Conservation (phyloP, 2,888 invertebrate species). For the Euclidia mi region DNA sequence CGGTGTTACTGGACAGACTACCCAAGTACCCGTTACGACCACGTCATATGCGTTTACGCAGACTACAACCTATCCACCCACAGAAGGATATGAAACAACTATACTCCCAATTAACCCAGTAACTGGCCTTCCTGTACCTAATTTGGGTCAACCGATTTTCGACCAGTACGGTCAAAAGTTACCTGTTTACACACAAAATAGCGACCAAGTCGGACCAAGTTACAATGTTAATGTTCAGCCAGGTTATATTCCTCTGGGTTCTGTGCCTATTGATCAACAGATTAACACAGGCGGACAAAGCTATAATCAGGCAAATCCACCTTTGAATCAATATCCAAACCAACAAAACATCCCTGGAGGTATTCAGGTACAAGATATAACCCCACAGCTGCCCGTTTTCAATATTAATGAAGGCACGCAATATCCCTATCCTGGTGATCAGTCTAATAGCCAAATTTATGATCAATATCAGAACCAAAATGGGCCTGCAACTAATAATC, state of each 20-base stretch:
- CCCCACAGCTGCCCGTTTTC: too few relatives aligned
- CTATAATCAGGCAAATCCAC: constrained; percentile 17
- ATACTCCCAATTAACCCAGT: constrained; percentile 29
- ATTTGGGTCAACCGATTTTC: constrained; percentile 10
- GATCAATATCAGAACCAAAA: constrained; percentile 24
- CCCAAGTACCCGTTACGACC: constrained; percentile 49
- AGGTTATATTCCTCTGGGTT: not conserved
- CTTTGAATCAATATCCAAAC: not conserved
- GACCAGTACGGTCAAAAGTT: constrained; percentile 9
- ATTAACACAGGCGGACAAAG: not conserved
- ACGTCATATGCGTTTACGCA: constrained; percentile 69
- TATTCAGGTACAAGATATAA: not conserved
- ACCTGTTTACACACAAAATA: constrained; percentile 11
- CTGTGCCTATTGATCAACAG: not conserved
- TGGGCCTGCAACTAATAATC: not conserved
- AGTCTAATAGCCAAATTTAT: constrained; percentile 10
- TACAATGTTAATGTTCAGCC: constrained; percentile 17
- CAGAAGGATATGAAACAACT: constrained; percentile 46
- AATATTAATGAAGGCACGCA: not conserved
- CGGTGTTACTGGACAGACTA: constrained; percentile 16
- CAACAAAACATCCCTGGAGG: not conserved
- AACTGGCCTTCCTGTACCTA: constrained; percentile 35
- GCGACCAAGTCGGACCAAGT: not conserved
- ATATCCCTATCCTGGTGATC: constrained; percentile 4
- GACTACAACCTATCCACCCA: constrained; percentile 66